phyloP scores from a whole-genome alignment of 2,888 invertebrate species.

The Hybos culiciformis region DNA sequence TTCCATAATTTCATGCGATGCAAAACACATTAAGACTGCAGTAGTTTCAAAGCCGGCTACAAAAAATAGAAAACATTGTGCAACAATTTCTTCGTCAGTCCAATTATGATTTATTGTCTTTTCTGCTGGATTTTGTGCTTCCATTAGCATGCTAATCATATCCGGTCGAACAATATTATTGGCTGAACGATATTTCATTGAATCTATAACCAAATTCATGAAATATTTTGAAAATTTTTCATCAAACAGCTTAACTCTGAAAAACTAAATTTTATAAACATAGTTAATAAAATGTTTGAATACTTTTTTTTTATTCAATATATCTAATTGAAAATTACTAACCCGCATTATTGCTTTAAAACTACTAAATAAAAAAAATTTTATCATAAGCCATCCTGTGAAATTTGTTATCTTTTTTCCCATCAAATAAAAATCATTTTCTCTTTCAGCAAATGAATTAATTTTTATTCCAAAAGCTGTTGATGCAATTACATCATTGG shows the following conservation, averaged over 20 bases:
- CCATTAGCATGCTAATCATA: conserved; percentile 43
- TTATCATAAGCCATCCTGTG: conserved; percentile 5
- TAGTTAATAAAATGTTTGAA: not conserved
- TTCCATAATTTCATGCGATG: conserved; percentile 42
- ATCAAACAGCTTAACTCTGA: conserved; percentile 27
- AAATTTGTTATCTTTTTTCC: conserved; percentile 34
- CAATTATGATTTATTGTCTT: conserved; percentile 20
- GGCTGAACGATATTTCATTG: conserved; percentile 35
- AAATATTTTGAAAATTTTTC: conserved; percentile 30
- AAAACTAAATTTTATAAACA: conserved; percentile 2
- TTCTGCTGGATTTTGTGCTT: conserved; percentile 23
- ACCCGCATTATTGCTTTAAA: conserved; percentile 4
- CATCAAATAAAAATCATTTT: conserved; percentile 39
- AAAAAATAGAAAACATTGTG: conserved; percentile 44
- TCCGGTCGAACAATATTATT: conserved; percentile 39
- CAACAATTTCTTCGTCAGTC: conserved; percentile 41
- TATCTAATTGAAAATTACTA: conserved; percentile 3
- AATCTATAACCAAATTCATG: conserved; percentile 28
- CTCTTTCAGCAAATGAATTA: conserved; percentile 35
- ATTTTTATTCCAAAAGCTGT: conserved; percentile 30
- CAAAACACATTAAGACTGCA: conserved; percentile 36
- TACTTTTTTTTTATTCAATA: not conserved
- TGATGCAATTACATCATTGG: conserved; percentile 27
- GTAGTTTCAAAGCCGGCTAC: conserved; percentile 43
- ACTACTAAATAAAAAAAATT: conserved; percentile 6